Percentiles rank a stretch among this genome's conserved stretches.
phyloP scores from a whole-genome alignment of 1,140 invertebrate genomes.

The Stegodyphus mimosarum region DNA sequence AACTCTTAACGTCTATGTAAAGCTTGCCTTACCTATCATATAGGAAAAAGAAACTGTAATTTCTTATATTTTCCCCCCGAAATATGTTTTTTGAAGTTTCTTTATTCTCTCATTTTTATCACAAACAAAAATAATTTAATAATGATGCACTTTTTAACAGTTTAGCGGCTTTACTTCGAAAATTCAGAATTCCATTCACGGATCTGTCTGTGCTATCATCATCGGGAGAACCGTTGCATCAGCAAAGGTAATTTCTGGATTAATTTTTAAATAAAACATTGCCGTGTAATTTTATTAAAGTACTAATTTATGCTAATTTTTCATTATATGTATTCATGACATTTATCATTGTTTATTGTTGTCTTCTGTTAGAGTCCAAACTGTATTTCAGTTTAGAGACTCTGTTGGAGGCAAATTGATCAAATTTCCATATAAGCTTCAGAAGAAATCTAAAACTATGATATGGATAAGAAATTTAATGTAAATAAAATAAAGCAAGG shows the following conservation, averaged over 20 bases:
- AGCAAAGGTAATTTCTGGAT: slow-evolving; percentile 68
- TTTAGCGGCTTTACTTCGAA: slow-evolving; percentile 84
- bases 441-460: too few species aligned
- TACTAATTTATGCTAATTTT: not conserved
- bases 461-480: too few species aligned
- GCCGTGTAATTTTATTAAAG: not conserved
- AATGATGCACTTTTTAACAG: slow-evolving; percentile 71
- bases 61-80: too few species aligned
- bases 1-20: too few species aligned
- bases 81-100: too few species aligned
- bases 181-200: slow-evolving; percentile 75
- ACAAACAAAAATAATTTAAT: too few species aligned
- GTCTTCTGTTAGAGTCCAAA: not conserved
- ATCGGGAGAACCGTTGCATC: slow-evolving; percentile 69
- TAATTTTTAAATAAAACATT: not conserved
- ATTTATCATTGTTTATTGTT: not conserved
- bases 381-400: not conserved
- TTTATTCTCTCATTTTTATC: too few species aligned
- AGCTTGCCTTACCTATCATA: too few species aligned
- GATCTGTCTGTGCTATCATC: slow-evolving; percentile 72
- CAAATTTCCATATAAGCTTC: not conserved
- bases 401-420: not conserved
- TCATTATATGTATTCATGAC: not conserved
- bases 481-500: too few species aligned
- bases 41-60: too few species aligned